Evolutionary conservation across 2,113 vertebrate species (phyloP).

Genomic region (Cyanoderma ruficeps): DNA sequence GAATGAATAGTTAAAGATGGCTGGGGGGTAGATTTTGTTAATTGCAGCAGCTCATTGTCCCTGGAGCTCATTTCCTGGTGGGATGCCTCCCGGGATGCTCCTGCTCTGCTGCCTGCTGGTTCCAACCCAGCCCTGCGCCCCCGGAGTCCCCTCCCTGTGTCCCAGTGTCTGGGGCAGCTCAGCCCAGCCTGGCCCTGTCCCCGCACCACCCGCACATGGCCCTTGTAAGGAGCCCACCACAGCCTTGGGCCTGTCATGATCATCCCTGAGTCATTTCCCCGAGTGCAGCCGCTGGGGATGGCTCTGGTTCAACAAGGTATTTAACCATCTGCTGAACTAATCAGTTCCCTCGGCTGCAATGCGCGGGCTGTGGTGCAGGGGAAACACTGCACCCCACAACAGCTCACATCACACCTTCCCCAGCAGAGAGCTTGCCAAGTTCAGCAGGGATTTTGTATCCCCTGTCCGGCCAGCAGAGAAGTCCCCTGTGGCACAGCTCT

Average conservation of each 20-base stretch:
- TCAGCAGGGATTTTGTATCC: background rate
- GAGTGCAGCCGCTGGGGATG: background rate
- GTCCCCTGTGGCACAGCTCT: background rate
- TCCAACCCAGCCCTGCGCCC: background rate
- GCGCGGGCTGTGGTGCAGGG: background rate
- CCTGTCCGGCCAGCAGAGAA: background rate
- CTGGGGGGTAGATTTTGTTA: background rate
- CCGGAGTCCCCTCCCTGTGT: rapidly evolving
- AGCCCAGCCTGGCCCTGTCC: background rate
- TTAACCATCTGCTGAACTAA: constrained; percentile 23
- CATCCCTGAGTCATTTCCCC: background rate
- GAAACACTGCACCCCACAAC: background rate
- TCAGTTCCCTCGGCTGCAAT: background rate
- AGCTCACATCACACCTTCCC: background rate
- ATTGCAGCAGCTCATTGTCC: background rate
- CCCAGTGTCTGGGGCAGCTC: background rate
- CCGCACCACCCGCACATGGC: too few relatives aligned
- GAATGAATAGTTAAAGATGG: background rate
- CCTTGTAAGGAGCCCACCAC: background rate
- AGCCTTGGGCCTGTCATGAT: background rate
- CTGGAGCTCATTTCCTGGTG: background rate
- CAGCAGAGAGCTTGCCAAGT: background rate
- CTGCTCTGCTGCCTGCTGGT: background rate
- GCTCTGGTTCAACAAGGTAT: constrained; percentile 40
- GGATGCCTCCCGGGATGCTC: background rate